These are phyloP conservation scores for Meganola albula DNA, from an alignment of 2,888 invertebrate genomes.

Conservation along the genomic window DNA sequence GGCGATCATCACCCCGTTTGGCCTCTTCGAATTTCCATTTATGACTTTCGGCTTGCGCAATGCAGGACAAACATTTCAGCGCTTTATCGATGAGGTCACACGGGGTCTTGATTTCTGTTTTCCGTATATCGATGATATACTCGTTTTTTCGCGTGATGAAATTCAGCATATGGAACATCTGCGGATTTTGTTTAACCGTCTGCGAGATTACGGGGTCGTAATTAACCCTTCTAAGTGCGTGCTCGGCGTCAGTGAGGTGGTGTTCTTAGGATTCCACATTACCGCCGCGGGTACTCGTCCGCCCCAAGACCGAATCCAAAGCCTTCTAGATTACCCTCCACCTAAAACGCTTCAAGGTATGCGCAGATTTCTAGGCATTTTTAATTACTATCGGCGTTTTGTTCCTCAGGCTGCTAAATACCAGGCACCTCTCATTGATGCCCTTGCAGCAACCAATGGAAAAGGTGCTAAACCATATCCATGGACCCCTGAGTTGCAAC, in stretches of 20 bases:
- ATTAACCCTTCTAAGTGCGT: neutral
- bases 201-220: neutral
- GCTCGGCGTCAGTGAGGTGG: neutral
- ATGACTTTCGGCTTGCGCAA: neutral
- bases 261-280: neutral
- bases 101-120: neutral
- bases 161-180: neutral
- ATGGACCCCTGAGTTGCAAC: neutral
- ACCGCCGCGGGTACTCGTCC: neutral
- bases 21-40: neutral
- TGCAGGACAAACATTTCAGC: neutral
- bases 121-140: neutral
- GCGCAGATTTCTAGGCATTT: neutral
- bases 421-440: no score
- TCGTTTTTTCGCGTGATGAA: neutral
- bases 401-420: neutral
- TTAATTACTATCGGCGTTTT: constrained; percentile 1
- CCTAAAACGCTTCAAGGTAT: neutral
- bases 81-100: constrained; percentile 1
- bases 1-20: neutral
- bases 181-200: neutral
- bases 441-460: no score
- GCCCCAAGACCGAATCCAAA: neutral
- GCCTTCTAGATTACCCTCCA: neutral
- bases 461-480: neutral